Conservation (phyloP, 2,113 vertebrate species). For the Cynopterus brachyotis region DNA sequence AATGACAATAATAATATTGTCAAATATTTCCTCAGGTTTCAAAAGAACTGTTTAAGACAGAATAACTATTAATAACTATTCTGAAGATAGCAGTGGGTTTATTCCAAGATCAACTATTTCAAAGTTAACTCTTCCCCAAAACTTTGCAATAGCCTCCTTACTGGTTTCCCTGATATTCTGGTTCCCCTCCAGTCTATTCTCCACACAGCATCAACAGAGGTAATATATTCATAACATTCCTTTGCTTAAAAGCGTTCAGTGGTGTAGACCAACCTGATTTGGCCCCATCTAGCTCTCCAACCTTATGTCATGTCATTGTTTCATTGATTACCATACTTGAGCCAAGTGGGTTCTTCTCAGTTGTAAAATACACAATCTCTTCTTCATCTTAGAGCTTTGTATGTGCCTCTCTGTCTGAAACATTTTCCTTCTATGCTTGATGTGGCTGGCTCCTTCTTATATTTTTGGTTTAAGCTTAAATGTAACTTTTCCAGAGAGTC, state of each 20-base stretch:
- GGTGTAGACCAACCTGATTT: background rate
- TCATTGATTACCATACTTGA: background rate
- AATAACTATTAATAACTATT: background rate
- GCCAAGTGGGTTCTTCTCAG: background rate
- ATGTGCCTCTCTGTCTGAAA: background rate
- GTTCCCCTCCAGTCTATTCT: background rate
- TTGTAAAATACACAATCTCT: background rate
- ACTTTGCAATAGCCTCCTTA: background rate
- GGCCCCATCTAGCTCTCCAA: background rate
- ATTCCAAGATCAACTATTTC: background rate
- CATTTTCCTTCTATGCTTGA: background rate
- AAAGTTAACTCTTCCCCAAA: background rate
- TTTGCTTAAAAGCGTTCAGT: background rate
- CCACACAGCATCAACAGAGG: background rate
- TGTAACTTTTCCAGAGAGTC: background rate
- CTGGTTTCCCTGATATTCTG: background rate
- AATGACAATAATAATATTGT: background rate
- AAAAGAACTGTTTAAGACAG: conserved; percentile 25
- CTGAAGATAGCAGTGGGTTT: background rate
- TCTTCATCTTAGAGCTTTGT: background rate
- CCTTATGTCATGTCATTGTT: background rate
- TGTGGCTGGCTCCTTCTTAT: background rate
- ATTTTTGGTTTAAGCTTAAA: conserved; percentile 6
- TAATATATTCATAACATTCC: background rate
- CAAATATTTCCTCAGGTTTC: conserved; percentile 35